Base-by-base conservation (phyloP, 1,140 invertebrate genomes). In the Drepana arcuata region DNA sequence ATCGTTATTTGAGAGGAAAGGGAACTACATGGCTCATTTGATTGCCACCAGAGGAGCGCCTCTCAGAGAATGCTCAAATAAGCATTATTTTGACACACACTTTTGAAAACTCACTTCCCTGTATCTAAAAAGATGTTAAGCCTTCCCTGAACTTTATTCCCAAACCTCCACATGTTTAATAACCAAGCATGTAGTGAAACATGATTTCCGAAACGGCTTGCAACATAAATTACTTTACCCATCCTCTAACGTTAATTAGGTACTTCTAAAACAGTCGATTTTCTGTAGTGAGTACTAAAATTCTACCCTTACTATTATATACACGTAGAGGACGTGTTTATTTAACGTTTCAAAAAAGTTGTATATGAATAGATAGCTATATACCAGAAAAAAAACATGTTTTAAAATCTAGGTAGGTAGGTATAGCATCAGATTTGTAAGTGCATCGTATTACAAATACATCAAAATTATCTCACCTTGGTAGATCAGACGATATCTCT, bases 401-500 rank as follows among this genome's bases (percentile, higher is more conserved):
- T 9, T 21, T 21, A 21, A 21, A 9, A 5, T 5, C 4, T 5
- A 21, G 18, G 9, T 21, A 21, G 4, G 18, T 21, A 21, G 18
- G 18, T 21, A 21, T 9, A 21, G 4, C 18, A 21, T 4, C 9
- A 21, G 9, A 21, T 5, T 9, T 9, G 4, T 21, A 5, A 5
- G 9, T 21, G 18, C 4, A 5, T 5, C 4, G 18, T 21, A 21
- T 5, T 21, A 21, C 4, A 10, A 7, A 26, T 4, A 4, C n/a
- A 26, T 26, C 18, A 21, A 4, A 5, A 21, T 21, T 21, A 5
- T 21, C 18, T 5, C 58, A 75, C 75, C 56, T 57, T 2, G 71
- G 71, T 37, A 75, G 53, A 41, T 68, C 58, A 28, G 63, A 64
- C 10, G 59, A 49, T 13, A 70, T 34, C 34, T 42, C 43, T 16